These are phyloP conservation scores for Phyllostomus hastatus DNA, from an alignment of 2,113 vertebrate species.

Conservation along the genomic window DNA sequence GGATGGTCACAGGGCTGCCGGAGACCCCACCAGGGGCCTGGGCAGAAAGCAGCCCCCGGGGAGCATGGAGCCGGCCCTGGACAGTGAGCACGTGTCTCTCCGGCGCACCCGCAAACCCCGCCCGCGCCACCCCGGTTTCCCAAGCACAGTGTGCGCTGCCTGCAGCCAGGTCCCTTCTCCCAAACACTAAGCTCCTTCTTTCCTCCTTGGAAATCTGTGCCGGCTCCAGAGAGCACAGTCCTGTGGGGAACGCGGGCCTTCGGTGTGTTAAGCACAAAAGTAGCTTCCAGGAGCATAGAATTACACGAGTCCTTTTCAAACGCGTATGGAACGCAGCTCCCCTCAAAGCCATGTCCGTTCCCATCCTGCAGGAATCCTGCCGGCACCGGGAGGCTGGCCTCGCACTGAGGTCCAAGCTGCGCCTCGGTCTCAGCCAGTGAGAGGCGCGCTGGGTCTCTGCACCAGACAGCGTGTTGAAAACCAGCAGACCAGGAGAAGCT, in stretches of 20 bases:
- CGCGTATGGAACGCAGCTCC: neutral
- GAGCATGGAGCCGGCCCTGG: neutral
- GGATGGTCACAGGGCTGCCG: neutral
- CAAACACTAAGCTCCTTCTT: neutral
- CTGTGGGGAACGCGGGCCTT: rapidly evolving
- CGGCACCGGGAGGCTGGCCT: neutral
- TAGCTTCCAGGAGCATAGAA: neutral
- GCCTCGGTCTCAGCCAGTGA: neutral
- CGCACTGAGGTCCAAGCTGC: neutral
- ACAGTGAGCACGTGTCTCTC: neutral
- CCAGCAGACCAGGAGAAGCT: neutral
- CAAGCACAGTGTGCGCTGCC: neutral
- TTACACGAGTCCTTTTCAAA: neutral
- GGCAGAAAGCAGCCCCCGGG: neutral
- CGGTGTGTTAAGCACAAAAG: neutral
- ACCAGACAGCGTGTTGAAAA: conserved; percentile 1
- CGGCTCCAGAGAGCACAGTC: neutral
- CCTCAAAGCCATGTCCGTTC: neutral
- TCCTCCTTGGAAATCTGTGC: neutral
- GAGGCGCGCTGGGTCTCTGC: neutral
- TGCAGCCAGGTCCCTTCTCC: neutral
- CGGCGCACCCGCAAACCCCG: neutral
- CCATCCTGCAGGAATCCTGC: neutral
- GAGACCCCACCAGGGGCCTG: neutral
- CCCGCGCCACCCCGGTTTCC: neutral